Percentiles rank a stretch among this genome's conserved stretches.
Evolutionary conservation across 2,797 vertebrate genomes (phyloP).

Genomic region (Notolepis coatsorum): DNA sequence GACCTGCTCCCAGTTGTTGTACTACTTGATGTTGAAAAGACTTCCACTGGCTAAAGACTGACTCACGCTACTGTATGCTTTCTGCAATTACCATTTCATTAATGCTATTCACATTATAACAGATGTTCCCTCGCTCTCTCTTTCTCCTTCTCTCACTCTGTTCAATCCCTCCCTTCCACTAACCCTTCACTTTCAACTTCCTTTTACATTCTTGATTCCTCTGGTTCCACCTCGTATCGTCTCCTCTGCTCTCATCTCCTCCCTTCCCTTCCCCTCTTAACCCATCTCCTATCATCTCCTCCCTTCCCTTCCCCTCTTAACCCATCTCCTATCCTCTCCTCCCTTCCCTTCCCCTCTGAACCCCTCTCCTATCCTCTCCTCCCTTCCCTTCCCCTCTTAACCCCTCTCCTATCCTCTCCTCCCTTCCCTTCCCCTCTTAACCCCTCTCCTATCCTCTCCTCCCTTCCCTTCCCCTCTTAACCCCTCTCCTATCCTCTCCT

Average conservation of each 20-base stretch:
- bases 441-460: not conserved
- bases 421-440: no score
- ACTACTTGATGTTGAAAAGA: not conserved
- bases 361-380: constrained; percentile 25
- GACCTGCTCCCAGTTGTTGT: not conserved
- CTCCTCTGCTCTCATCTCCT: not conserved
- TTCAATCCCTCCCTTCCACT: not conserved
- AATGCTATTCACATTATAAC: not conserved
- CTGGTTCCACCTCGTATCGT: not conserved
- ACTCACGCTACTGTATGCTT: not conserved
- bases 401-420: not conserved
- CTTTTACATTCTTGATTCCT: not conserved
- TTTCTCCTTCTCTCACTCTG: not conserved
- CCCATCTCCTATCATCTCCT: not conserved
- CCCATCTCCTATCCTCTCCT: not conserved
- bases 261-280: not conserved
- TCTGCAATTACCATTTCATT: not conserved
- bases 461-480: not conserved
- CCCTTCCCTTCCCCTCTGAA: no score
- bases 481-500: not conserved
- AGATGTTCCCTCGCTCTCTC: not conserved
- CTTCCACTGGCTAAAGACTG: constrained; percentile 7
- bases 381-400: not conserved
- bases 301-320: not conserved
- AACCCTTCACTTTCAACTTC: not conserved